Evolutionary conservation across 2,797 vertebrate species (phyloP), one percentile per base, ranked within the genome.

Genomic region (Etheostoma perlongum): DNA sequence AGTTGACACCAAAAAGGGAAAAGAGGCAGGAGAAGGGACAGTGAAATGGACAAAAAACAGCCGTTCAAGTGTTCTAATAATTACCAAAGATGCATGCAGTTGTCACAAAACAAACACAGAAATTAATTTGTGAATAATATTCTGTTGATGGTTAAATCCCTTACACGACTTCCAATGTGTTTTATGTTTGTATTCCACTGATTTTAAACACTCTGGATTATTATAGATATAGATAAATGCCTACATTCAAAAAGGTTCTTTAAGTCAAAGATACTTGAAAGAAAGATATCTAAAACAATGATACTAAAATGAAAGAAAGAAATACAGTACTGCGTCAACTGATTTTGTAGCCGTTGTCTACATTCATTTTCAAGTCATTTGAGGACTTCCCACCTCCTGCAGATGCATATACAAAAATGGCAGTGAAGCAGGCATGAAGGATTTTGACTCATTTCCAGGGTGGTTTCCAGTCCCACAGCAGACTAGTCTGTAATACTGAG

Each of bases 401-500:
- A 81, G 63, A 23, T 66, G 18, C 55, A 74, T 87, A 79, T 42
- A 84, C 81, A 83, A 91, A 91, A 88, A 89, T 73, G 88, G 85
- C 79, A 88, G 65, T 25, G 47, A 83, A 27, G 73, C 81, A 74
- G 73, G 67, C 46, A n/a, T 68, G 63, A 78, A 84, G 61, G 80
- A 82, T 51, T 77, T 85, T 84, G 86, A 90, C 68, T 83, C 75
- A 67, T 48, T 65, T 91, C 81, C 86, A 88, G 77, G 78, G 70
- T 85, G 79, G 77, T 88, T 93, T 89, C 76, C 78, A 83, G 76
- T 85, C 81, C 77, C 84, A 74, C 67, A 82, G 79, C 81, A 78
- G 70, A 79, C 69, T 63, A 54, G 62, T 71, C 81, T 85, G 77
- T 67, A 73, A 86, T 62, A 76, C 67, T 54, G 82, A 72, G 36